Evolutionary conservation across 2,888 invertebrate genomes (phyloP).

Genomic region (Oscheius sp.): DNA sequence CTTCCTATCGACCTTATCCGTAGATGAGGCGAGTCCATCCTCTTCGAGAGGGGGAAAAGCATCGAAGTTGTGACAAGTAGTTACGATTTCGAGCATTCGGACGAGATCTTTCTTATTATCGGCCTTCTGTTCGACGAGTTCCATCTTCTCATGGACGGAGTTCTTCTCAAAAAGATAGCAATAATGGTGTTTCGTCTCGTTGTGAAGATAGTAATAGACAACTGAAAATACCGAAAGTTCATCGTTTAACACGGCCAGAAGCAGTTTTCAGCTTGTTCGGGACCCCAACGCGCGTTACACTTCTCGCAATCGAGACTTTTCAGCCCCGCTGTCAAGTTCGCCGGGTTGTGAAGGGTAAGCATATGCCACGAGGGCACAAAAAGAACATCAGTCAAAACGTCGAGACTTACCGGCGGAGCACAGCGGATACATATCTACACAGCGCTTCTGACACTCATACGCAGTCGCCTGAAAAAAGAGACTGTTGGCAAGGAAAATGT

Average conservation of each 20-base stretch:
- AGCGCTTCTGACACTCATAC: constrained; percentile 57
- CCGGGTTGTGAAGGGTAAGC: constrained; percentile 7
- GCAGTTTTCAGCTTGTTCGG: neutral
- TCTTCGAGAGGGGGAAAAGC: constrained; percentile 61
- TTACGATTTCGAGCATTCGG: constrained; percentile 61
- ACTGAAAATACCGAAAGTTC: constrained; percentile 41
- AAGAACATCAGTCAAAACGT: constrained; percentile 4
- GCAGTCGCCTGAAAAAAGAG: constrained; percentile 42
- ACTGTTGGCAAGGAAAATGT: neutral
- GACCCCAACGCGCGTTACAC: constrained; percentile 28
- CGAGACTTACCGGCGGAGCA: constrained; percentile 51
- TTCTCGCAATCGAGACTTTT: constrained; percentile 29
- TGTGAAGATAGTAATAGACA: constrained; percentile 60
- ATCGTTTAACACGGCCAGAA: neutral
- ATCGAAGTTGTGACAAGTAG: constrained; percentile 62
- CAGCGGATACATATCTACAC: constrained; percentile 56
- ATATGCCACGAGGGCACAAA: constrained; percentile 10
- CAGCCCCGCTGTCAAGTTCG: constrained; percentile 24
- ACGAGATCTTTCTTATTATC: constrained; percentile 60
- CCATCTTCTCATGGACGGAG: constrained; percentile 49
- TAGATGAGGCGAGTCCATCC: constrained; percentile 60
- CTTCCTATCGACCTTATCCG: constrained; percentile 62
- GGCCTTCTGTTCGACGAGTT: constrained; percentile 58
- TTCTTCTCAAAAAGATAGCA: constrained; percentile 57
- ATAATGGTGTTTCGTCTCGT: constrained; percentile 56